These are phyloP conservation scores for Tenodera sinensis DNA, from an alignment of 2,888 invertebrate genomes.

Conservation along the genomic window DNA sequence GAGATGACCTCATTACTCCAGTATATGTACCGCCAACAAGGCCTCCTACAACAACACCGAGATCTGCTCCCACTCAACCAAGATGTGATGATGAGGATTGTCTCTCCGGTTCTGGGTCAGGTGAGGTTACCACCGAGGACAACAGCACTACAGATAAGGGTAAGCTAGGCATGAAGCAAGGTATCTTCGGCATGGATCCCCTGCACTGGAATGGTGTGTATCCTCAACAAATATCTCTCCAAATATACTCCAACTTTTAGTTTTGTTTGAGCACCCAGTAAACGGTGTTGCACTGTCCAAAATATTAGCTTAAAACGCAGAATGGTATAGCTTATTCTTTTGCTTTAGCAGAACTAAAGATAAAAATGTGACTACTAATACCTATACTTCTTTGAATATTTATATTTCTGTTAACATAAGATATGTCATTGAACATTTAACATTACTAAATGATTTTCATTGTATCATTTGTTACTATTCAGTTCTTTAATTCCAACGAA, in stretches of 20 bases:
- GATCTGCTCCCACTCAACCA: constrained; percentile 45
- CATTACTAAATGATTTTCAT: too few species aligned
- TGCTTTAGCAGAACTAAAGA: too few species aligned
- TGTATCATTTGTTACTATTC: too few species aligned
- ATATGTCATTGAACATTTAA: too few species aligned
- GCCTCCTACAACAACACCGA: constrained; percentile 51
- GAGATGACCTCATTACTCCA: constrained; percentile 87
- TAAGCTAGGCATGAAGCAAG: constrained; percentile 35
- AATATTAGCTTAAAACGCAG: not conserved
- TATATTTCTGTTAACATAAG: too few species aligned
- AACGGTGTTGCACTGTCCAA: not conserved
- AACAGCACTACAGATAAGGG: constrained; percentile 51
- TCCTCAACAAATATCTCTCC: not conserved
- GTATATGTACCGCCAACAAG: constrained; percentile 81
- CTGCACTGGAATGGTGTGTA: not conserved
- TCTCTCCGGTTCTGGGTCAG: constrained; percentile 74
- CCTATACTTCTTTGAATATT: too few species aligned
- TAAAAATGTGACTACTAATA: too few species aligned
- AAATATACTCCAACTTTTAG: not conserved
- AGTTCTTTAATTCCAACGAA: too few species aligned
- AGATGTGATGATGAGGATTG: constrained; percentile 81
- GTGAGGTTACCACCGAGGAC: constrained; percentile 69
- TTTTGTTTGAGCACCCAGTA: not conserved
- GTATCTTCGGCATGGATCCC: not conserved
- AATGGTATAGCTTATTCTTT: not conserved